phyloP scores from a whole-genome alignment of 1,140 invertebrate genomes.

The Meloidogyne floridensis region DNA sequence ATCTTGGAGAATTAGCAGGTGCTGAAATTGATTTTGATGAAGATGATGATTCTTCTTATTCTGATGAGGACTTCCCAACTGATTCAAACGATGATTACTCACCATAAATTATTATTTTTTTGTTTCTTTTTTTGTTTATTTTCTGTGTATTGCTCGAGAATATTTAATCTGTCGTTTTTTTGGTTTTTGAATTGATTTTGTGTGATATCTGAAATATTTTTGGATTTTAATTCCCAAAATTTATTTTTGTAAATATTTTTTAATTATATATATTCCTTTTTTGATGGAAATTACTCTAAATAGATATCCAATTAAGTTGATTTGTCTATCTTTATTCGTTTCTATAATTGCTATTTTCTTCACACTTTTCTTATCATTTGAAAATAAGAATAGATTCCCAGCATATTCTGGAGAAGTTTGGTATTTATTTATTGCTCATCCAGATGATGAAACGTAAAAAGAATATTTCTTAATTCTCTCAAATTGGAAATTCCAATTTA shows the following conservation, averaged over 20 bases:
- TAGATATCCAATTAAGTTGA: background rate
- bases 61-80: slow-evolving; percentile 14
- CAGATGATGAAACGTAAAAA: slow-evolving; percentile 74
- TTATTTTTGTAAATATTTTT: background rate
- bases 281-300: slow-evolving; percentile 9
- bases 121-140: background rate
- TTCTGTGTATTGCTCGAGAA: background rate
- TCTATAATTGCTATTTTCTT: background rate
- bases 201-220: background rate
- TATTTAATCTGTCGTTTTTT: slow-evolving; percentile 1
- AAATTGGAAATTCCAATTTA: background rate
- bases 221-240: too few species aligned
- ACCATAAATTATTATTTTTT: slow-evolving; percentile 5
- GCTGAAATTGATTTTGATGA: slow-evolving; percentile 1
- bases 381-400: slow-evolving; percentile 24
- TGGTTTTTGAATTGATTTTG: background rate
- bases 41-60: slow-evolving; percentile 20
- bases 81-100: slow-evolving; percentile 23
- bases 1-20: background rate
- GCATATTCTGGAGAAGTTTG: slow-evolving; percentile 20
- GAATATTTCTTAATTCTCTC: background rate
- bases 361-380: background rate
- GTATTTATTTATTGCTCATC: slow-evolving; percentile 85
- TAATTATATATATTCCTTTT: background rate
- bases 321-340: background rate